Evolutionary conservation across 1,140 invertebrate species (phyloP), one percentile per base, ranked within the genome.

Genomic region (Ips typographus): DNA sequence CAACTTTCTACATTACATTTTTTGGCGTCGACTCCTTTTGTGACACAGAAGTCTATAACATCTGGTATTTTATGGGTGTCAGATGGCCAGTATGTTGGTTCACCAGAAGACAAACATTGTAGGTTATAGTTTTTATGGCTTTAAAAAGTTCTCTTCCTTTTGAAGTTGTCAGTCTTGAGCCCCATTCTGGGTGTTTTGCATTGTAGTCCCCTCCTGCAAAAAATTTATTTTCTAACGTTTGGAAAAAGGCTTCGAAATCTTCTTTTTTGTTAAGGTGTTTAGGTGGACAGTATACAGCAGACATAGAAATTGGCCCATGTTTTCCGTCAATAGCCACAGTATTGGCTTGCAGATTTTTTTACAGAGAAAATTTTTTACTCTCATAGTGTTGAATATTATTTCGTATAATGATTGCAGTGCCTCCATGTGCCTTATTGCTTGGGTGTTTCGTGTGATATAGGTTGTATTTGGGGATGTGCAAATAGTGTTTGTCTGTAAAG

Each of bases 171-270:
- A 77, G 62, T 68, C 81, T 79, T 1, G 78, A 82, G 0, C 79
- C 79, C 81, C 80, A 82, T 40, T 71, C 62, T 4, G 67, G 71
- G 51, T 81, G 77, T 74, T 83, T 82, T 6, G 79, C 77, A 65
- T 83, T 83, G 52, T 75, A 82, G 58, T 83, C 79, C 0, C 80
- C 80, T 6, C 77, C 80, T 3, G 72, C 76, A 37, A 82, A 73
- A 67, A 81, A 81, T 59, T 72, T 70, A 4, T 63, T 53, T 4
- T 80, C 80, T 22, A 83, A 62, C 0, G 67, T 68, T 38, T 72
- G 61, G 57, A 83, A 76, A 53, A 76, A 77, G 0, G 66, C 44
- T n/a, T n/a, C n/a, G 55, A 75, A 80, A 1, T 78, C 42, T 6
- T 74, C 43, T 42, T 61, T 43, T 39, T 72, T 75, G 37, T 79